A percentile compares a stretch with the other conserved stretches of the same genome.
phyloP scores from a whole-genome alignment of 2,113 vertebrate species.

The Chascanopsetta lugubris region DNA sequence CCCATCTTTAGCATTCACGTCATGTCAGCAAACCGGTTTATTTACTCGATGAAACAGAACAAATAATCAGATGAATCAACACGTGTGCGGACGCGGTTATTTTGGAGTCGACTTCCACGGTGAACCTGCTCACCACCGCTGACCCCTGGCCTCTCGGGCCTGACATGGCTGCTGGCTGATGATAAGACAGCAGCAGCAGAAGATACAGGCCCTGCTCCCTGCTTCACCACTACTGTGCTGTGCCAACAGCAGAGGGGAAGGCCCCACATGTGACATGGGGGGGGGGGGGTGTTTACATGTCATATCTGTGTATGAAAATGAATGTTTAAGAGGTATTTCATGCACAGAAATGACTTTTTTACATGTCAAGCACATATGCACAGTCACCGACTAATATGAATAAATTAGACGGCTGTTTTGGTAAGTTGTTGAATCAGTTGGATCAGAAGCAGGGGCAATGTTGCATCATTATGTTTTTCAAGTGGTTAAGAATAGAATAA shows the following conservation, averaged over 20 bases:
- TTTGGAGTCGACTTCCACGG: background rate
- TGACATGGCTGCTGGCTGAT: slow-evolving; percentile 51
- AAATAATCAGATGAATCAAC: background rate
- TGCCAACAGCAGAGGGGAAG: background rate
- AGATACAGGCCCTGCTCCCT: slow-evolving; percentile 23
- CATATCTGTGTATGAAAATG: too few species aligned
- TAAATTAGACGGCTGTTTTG: too few species aligned
- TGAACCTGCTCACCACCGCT: slow-evolving; percentile 1
- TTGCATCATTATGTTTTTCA: too few species aligned
- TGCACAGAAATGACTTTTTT: too few species aligned
- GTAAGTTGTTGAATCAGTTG: too few species aligned
- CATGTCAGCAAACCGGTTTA: background rate
- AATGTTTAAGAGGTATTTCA: too few species aligned
- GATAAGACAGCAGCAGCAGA: slow-evolving; percentile 63
- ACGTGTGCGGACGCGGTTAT: background rate
- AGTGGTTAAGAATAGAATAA: too few species aligned
- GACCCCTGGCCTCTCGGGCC: slow-evolving; percentile 43
- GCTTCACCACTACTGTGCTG: background rate
- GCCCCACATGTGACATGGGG: too few species aligned
- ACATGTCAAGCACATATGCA: too few species aligned
- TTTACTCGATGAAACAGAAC: background rate
- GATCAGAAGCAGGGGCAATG: too few species aligned
- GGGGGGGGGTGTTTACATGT: background rate
- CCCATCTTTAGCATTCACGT: background rate
- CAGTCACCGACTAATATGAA: too few species aligned